Conservation (phyloP, 1,140 invertebrate genomes). For the Ceratosolen fusciceps region DNA sequence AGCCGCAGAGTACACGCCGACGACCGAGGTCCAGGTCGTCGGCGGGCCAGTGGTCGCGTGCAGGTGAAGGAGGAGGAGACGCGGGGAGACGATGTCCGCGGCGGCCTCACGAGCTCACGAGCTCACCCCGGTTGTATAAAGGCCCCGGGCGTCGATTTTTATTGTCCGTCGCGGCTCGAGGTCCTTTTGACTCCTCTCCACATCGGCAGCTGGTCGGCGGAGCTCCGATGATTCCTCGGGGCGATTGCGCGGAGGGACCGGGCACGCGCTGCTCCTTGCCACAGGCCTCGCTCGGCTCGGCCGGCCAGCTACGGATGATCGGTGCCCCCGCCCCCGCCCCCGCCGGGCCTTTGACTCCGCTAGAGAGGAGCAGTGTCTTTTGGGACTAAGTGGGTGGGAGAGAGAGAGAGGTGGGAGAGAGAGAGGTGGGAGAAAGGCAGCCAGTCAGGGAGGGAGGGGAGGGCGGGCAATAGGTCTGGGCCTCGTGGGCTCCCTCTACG, state of each 20-base stretch:
- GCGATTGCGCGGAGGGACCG: conserved; percentile 2
- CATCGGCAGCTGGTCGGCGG: background rate
- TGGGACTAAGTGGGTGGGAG: background rate
- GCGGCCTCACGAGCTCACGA: no score
- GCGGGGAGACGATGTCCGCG: conserved; percentile 15
- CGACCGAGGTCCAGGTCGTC: no score
- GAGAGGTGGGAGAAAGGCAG: no score
- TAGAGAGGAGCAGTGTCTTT: no score
- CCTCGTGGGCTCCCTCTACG: no score
- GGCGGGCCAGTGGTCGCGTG: background rate
- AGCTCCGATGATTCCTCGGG: background rate
- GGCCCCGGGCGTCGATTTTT: background rate
- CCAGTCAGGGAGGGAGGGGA: no score
- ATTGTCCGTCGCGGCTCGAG: conserved; percentile 16
- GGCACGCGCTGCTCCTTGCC: no score
- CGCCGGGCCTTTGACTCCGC: background rate
- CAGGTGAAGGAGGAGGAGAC: conserved; percentile 20
- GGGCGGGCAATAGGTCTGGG: no score
- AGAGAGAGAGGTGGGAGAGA: no score
- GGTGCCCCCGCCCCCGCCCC: background rate
- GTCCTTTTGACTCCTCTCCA: conserved; percentile 13
- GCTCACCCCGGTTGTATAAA: conserved; percentile 9
- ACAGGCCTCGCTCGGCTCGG: no score
- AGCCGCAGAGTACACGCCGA: conserved; percentile 32
- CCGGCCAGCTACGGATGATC: no score